These are phyloP conservation scores for Istiophorus platypterus DNA, from an alignment of 2,113 vertebrate genomes.

Conservation along the genomic window DNA sequence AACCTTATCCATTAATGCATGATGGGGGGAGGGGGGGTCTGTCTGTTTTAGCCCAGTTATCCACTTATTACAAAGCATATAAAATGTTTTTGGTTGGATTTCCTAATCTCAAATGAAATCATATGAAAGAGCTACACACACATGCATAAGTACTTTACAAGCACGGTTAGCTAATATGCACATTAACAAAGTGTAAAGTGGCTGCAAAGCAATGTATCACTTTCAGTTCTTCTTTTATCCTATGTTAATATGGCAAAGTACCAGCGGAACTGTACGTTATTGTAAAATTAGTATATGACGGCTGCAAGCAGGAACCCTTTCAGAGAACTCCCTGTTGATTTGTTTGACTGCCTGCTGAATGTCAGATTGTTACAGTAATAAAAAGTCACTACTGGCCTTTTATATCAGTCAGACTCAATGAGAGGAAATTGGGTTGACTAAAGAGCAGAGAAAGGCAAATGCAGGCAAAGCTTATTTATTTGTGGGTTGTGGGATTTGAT, in stretches of 20 bases:
- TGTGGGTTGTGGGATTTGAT: conserved; percentile 54
- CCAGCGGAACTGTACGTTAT: neutral
- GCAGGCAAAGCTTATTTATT: conserved; percentile 40
- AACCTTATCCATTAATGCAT: too few relatives aligned
- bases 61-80: neutral
- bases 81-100: neutral
- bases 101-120: neutral
- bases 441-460: conserved; percentile 29
- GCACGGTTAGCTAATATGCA: neutral
- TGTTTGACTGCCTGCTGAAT: neutral
- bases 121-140: neutral
- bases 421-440: conserved; percentile 20
- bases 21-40: neutral
- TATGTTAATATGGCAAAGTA: too few relatives aligned
- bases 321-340: too few relatives aligned
- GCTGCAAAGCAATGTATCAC: too few relatives aligned
- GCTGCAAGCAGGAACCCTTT: neutral
- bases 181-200: neutral
- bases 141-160: neutral
- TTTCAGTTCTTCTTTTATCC: neutral
- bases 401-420: conserved; percentile 16
- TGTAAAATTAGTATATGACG: neutral
- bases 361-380: conserved; percentile 4
- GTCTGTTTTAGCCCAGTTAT: neutral
- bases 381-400: conserved; percentile 12